Base-by-base conservation (phyloP, 2,888 invertebrate genomes). In the Criorhina ranunculi region DNA sequence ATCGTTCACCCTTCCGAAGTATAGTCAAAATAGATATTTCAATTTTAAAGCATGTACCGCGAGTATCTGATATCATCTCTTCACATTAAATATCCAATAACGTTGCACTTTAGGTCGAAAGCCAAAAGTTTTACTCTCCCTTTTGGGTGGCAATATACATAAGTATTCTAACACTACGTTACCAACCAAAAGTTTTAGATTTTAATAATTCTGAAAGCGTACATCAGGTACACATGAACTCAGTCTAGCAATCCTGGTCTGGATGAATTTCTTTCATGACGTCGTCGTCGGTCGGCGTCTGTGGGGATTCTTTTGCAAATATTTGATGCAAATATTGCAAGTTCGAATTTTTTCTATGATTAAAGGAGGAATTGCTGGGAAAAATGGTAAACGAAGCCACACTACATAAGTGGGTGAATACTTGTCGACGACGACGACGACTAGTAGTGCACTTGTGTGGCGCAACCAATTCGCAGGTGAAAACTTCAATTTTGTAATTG, bases 401-500 rank as follows among this genome's bases (percentile, higher is more conserved):
- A 12, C 62, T 55, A 44, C 31, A 69, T 15, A 46, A 59, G 78
- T 62, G 46, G 29, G 31, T 37, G 33, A 51, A 40, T 29, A 24
- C 17, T 12, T n/a, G 12, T 31, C 37, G 11, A 2, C 6, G 9
- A 72, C 19, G 0, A 24, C 44, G 72, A 29, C 31, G 24, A 29
- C 17, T 59, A 19, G 31, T 33, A 5, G n/a, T 59, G 37, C 31
- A 55, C 12, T 64, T 44, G 55, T 42, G 17, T 15, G 24, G 44
- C 70, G 53, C 33, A 66, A 66, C 53, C 78, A 78, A 57, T 53
- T 77, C 53, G 55, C 53, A 83, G 77, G 77, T 78, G 77, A 72
- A 66, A 77, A 72, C 64, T 72, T 78, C 77, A 83, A 78, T 81
- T 64, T 64, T 64, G 64, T 67, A 44, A 83, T 78, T 78, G 82